phyloP scores from a whole-genome alignment of 2,888 invertebrate genomes.

The Cylindroiulus punctatus region DNA sequence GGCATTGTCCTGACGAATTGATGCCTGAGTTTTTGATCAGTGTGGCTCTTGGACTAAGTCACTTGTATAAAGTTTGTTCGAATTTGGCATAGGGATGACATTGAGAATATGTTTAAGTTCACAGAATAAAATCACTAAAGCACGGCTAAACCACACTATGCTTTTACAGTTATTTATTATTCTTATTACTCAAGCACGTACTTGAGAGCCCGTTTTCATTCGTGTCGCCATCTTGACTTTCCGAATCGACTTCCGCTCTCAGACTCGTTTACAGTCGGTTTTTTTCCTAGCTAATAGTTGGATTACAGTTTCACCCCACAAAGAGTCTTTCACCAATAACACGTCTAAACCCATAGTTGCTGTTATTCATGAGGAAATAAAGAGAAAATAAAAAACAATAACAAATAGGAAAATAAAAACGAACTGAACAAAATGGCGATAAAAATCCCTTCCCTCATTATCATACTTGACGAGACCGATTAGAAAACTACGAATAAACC shows the following conservation, averaged over 20 bases:
- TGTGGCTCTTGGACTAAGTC: no score
- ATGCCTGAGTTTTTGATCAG: no score
- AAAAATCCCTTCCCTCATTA: neutral
- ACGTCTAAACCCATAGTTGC: conserved; percentile 27
- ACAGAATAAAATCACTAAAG: no score
- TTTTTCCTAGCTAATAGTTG: conserved; percentile 37
- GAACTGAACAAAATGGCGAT: neutral
- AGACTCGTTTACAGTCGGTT: neutral
- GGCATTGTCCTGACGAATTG: no score
- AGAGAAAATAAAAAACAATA: neutral
- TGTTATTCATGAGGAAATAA: conserved; percentile 32
- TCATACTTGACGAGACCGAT: neutral
- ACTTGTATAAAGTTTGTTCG: no score
- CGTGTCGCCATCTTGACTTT: neutral
- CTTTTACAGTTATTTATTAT: no score
- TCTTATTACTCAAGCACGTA: no score
- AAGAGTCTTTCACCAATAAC: conserved; percentile 40
- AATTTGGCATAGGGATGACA: no score
- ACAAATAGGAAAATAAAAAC: neutral
- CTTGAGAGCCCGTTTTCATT: neutral
- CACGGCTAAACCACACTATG: no score
- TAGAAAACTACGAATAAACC: conserved; percentile 31
- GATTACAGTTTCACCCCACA: conserved; percentile 46
- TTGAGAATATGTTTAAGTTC: no score
- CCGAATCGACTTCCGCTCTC: neutral